Percentiles rank a stretch among this genome's conserved stretches.
Evolutionary conservation across 2,888 invertebrate species (phyloP).

Genomic region (Rosalia funebris): DNA sequence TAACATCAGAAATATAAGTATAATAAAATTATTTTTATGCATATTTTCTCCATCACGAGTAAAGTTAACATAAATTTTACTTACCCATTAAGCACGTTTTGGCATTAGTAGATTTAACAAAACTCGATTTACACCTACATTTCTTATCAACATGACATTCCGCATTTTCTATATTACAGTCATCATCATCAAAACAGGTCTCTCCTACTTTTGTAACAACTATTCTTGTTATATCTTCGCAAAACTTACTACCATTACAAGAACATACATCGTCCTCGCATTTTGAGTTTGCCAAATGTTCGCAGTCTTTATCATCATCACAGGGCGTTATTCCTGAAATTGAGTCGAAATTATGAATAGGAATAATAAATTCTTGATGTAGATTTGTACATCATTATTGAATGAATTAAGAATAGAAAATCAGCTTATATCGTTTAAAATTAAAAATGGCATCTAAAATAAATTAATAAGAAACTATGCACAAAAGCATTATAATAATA

Average conservation of each 20-base stretch:
- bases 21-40: too few species aligned
- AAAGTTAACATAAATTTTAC: too few species aligned
- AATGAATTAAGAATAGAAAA: too few species aligned
- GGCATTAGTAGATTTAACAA: slow-evolving; percentile 43
- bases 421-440: too few species aligned
- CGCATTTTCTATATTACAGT: slow-evolving; percentile 52
- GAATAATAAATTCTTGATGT: too few species aligned
- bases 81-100: slow-evolving; percentile 53
- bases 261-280: slow-evolving; percentile 43
- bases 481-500: too few species aligned
- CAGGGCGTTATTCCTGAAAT: slow-evolving; percentile 37
- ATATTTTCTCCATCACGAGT: too few species aligned
- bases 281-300: slow-evolving; percentile 32
- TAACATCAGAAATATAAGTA: too few species aligned
- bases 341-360: not conserved
- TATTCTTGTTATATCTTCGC: slow-evolving; percentile 26
- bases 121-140: slow-evolving; percentile 49
- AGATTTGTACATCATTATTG: too few species aligned
- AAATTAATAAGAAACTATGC: too few species aligned
- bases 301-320: slow-evolving; percentile 41
- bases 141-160: slow-evolving; percentile 41
- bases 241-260: slow-evolving; percentile 42
- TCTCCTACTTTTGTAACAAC: slow-evolving; percentile 51
- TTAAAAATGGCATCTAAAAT: too few species aligned
- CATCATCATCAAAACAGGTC: slow-evolving; percentile 42